Percentiles rank a stretch among this genome's conserved stretches.
Evolutionary conservation across 2,888 invertebrate species (phyloP).

Genomic region (Parasteatoda lunata): DNA sequence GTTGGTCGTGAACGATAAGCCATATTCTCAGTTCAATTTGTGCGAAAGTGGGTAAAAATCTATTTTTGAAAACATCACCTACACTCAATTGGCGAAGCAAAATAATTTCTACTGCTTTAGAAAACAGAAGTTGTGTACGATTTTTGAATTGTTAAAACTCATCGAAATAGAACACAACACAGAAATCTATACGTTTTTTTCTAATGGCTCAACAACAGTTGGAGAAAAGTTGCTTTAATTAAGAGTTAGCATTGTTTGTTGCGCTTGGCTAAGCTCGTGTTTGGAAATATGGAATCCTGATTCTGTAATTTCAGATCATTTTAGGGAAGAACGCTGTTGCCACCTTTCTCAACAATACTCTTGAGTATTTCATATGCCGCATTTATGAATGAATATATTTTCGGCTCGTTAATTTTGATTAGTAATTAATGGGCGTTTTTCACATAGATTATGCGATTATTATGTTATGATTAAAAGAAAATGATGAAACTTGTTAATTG

Average conservation of each 20-base stretch:
- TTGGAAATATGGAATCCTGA: constrained; percentile 22
- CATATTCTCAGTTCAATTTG: no score
- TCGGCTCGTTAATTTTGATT: background rate
- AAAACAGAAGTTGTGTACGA: no score
- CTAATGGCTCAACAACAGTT: constrained; percentile 37
- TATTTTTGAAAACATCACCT: no score
- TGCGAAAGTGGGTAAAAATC: no score
- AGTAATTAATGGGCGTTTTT: background rate
- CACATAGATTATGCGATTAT: background rate
- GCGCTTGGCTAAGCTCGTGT: constrained; percentile 24
- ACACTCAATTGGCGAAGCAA: no score
- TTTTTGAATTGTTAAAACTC: background rate
- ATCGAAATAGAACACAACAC: constrained; percentile 56
- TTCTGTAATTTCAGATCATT: constrained; percentile 19
- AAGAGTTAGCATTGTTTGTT: constrained; percentile 21
- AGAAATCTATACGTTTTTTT: constrained; percentile 37
- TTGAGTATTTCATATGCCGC: background rate
- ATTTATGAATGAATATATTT: background rate
- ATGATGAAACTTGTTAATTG: no score
- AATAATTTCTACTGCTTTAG: no score
- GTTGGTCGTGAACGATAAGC: no score
- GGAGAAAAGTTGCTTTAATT: constrained; percentile 44
- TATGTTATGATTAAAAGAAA: no score
- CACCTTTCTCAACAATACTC: constrained; percentile 19
- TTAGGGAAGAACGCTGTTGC: constrained; percentile 17